These are phyloP conservation scores for Gulo gulo DNA, from an alignment of 2,113 vertebrate genomes.

Conservation along the genomic window DNA sequence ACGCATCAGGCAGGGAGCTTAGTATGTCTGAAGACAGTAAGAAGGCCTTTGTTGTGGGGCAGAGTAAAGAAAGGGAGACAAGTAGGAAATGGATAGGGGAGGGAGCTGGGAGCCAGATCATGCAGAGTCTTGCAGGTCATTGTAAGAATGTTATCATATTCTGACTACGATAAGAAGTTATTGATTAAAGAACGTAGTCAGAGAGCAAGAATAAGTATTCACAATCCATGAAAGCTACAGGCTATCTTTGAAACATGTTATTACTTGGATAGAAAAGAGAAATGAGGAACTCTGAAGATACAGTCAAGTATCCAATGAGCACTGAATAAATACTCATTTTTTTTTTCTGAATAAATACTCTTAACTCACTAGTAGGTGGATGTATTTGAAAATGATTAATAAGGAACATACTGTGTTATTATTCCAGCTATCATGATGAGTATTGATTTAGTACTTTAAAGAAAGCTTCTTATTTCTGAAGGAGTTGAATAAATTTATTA, in stretches of 20 bases:
- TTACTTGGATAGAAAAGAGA: conserved; percentile 4
- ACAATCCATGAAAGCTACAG: not conserved
- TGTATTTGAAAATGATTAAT: conserved; percentile 67
- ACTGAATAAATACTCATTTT: not conserved
- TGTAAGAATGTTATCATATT: not conserved
- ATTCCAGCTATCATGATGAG: conserved; percentile 30
- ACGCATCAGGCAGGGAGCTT: not conserved
- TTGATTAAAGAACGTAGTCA: not conserved
- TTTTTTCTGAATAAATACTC: conserved; percentile 26
- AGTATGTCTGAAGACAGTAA: not conserved
- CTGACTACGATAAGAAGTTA: not conserved
- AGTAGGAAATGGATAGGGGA: not conserved
- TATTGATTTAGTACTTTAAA: conserved; percentile 57
- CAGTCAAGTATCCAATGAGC: not conserved
- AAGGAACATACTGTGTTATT: conserved; percentile 35
- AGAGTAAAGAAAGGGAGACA: not conserved
- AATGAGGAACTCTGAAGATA: not conserved
- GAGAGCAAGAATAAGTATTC: not conserved
- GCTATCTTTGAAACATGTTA: conserved; percentile 16
- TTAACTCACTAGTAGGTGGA: conserved; percentile 40
- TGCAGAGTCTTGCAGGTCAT: not conserved
- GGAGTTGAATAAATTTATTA: conserved; percentile 43
- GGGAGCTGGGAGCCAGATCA: not conserved
- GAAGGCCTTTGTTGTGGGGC: not conserved
- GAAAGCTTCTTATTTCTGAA: conserved; percentile 39